Evolutionary conservation across 2,888 invertebrate species (phyloP), one percentile per base, ranked within the genome.

Genomic region (Herminia tarsipennalis): DNA sequence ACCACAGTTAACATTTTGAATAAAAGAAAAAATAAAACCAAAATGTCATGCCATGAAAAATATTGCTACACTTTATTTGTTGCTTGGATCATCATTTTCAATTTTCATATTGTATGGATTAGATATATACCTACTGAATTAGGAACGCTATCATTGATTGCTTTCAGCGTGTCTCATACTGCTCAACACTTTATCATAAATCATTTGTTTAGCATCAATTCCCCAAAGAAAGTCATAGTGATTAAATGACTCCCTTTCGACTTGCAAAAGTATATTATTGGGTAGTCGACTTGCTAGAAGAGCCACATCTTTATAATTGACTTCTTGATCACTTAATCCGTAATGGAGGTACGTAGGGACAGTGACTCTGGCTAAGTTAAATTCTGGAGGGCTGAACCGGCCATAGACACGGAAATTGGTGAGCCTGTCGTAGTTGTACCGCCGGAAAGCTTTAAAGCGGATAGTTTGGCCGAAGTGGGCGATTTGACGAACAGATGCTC

Each of bases 161-260:
- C 28, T 41, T 17, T 79, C 80, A 22, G 72, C 72, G 5, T 73
- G 44, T 28, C 51, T 73, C 67, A 83, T 37, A 1, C 50, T 21
- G 1, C 20, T 20, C 2, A 81, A 16, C 0, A 81, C 0, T n/a
- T n/a, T 2, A 25, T 48, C 66, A 29, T 76, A 80, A 0, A 83
- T 16, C 20, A 65, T 39, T 0, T 54, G 48, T 20, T 38, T 73
- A 0, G 52, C 78, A 32, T 78, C 70, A 0, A 18, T 42, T 0
- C 66, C 74, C 83, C 83, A 84, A n/a, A 80, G 57, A 34, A 77
- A 83, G 25, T 82, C 82, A 2, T 57, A 66, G 51, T 83, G 83
- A 35, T 73, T 74, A 18, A 83, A 85, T 0, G 47, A 42, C 0
- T 55, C 43, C 6, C 77, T 60, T 0, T 42, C 50, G 3, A 61